Evolutionary conservation across 2,888 invertebrate species (phyloP).

Genomic region (Lasioglossum lativentre): DNA sequence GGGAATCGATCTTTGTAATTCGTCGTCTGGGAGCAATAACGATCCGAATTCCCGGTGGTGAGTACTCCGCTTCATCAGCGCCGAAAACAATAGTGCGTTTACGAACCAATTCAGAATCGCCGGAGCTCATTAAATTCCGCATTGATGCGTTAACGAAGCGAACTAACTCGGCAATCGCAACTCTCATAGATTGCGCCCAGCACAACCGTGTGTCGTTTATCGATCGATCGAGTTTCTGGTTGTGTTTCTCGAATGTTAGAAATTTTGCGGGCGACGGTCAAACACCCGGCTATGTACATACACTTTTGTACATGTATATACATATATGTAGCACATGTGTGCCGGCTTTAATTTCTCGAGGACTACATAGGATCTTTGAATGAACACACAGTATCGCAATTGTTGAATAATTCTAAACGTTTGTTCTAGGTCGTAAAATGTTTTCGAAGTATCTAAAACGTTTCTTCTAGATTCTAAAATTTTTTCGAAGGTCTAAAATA

Average conservation of each 20-base stretch:
- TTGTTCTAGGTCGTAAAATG: neutral
- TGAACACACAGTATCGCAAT: neutral
- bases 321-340: neutral
- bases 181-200: neutral
- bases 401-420: neutral
- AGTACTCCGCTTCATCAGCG: neutral
- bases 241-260: neutral
- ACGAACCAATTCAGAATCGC: slow-evolving; percentile 33
- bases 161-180: slow-evolving; percentile 5
- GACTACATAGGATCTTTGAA: neutral
- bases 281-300: neutral
- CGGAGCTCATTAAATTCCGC: slow-evolving; percentile 13
- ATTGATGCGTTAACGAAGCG: slow-evolving; percentile 28
- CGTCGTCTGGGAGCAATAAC: neutral
- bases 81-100: slow-evolving; percentile 47
- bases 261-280: neutral
- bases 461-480: no score
- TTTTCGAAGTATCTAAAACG: no score
- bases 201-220: neutral
- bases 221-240: neutral
- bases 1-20: neutral
- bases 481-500: neutral
- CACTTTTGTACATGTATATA: neutral
- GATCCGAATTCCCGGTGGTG: neutral
- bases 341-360: neutral